Conservation (phyloP, 2,888 invertebrate species). For the Oligia strigilis region DNA sequence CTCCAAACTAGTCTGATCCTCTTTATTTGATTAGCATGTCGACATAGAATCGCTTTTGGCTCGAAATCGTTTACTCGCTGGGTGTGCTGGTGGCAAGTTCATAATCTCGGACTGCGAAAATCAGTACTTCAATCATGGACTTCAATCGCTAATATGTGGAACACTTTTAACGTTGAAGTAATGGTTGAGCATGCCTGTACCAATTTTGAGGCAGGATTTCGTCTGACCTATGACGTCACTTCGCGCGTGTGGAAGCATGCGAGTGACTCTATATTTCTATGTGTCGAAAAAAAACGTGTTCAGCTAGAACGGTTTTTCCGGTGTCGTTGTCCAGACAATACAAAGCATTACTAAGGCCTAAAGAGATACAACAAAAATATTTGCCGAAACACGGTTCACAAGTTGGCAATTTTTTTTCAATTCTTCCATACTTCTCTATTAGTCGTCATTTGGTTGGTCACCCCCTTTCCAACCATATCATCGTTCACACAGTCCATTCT, state of each 20-base stretch:
- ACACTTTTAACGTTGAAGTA: not conserved
- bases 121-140: not conserved
- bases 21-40: constrained; percentile 70
- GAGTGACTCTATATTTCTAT: not conserved
- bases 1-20: constrained; percentile 74
- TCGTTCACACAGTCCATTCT: too few relatives aligned
- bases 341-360: not conserved
- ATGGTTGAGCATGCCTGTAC: not conserved
- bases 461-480: too few relatives aligned
- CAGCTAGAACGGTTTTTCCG: not conserved
- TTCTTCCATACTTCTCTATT: too few relatives aligned
- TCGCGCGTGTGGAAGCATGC: not conserved
- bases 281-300: not conserved
- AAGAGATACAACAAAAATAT: not conserved
- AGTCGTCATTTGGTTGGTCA: too few relatives aligned
- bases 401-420: not conserved
- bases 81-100: not conserved
- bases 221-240: not conserved
- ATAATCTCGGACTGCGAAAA: not conserved
- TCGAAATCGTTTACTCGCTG: not conserved
- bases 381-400: not conserved
- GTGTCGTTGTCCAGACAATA: not conserved
- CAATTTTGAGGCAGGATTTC: not conserved
- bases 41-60: constrained; percentile 28
- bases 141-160: too few relatives aligned